Conservation (phyloP, 2,113 vertebrate species). For the Blennius ocellaris region DNA sequence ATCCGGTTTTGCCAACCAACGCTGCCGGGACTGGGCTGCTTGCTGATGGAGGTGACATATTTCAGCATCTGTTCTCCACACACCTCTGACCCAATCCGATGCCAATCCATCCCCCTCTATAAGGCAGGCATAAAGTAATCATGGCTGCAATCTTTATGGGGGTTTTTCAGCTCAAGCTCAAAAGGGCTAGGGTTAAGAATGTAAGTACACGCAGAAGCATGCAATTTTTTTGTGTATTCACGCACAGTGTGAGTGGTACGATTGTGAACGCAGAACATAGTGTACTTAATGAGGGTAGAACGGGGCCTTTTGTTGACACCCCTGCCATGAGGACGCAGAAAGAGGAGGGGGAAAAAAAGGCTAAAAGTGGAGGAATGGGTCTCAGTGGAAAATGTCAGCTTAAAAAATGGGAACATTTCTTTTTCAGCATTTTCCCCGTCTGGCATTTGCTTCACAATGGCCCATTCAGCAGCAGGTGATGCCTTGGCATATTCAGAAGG, state of each 20-base stretch:
- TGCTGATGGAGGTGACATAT: slow-evolving; percentile 3
- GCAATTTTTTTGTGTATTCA: too few species aligned
- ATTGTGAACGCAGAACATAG: slow-evolving; percentile 38
- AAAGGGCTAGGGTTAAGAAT: slow-evolving; percentile 57
- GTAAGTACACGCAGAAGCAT: slow-evolving; percentile 36
- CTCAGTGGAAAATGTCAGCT: slow-evolving; percentile 81
- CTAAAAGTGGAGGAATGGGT: slow-evolving; percentile 65
- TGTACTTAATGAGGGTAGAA: slow-evolving; percentile 74
- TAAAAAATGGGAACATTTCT: slow-evolving; percentile 80
- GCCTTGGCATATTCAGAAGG: slow-evolving; percentile 76
- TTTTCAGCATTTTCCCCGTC: slow-evolving; percentile 73
- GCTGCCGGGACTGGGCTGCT: slow-evolving; percentile 18
- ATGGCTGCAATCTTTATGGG: slow-evolving; percentile 58
- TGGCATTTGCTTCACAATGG: slow-evolving; percentile 85
- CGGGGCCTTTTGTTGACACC: slow-evolving; percentile 71
- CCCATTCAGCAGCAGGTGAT: slow-evolving; percentile 80
- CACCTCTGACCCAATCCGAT: slow-evolving; percentile 57
- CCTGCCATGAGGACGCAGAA: slow-evolving; percentile 44
- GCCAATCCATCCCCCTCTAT: slow-evolving; percentile 56
- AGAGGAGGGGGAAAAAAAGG: slow-evolving; percentile 20
- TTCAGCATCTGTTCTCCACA: slow-evolving; percentile 52
- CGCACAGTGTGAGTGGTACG: slow-evolving; percentile 5
- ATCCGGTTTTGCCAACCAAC: slow-evolving; percentile 61
- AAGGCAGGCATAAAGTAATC: slow-evolving; percentile 62
- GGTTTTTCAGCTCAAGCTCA: slow-evolving; percentile 51